Base-by-base conservation (phyloP, 2,113 vertebrate genomes). In the Donacobius atricapilla region DNA sequence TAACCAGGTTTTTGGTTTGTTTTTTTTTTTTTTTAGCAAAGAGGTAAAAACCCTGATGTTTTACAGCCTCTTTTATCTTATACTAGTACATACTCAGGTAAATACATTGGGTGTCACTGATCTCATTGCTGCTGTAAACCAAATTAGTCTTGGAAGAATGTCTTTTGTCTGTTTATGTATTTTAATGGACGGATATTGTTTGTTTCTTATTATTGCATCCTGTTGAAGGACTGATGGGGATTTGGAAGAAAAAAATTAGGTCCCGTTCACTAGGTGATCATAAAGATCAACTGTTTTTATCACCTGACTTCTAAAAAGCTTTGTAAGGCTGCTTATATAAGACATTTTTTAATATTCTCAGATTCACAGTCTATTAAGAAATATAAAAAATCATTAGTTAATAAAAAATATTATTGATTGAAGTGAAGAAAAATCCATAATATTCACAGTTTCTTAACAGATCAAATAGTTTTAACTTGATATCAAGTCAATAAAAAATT, bases 401-500 rank as follows among this genome's bases (percentile, higher is more conserved):
- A 89, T 89, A 42, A 57, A 57, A 84, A 72, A 4, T 39, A 56
- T 42, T 73, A 93, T 33, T 90, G 33, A 73, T 23, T 40, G 2
- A 81, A 87, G 86, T 71, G 7, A 79, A 81, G 42, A 90, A 92
- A 93, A 85, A 84, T 82, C 40, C 13, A 72, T 94, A 71, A 47
- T 80, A 65, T 53, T 78, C 48, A 50, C 13, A 45, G 28, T 39
- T 87, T 79, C 22, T 69, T 85, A 69, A 79, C 40, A 82, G 42
- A 93, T 79, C 45, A 86, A 86, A 71, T 92, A 60, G 8, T 50
- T 95, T 95, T 76, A 88, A 64, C 37, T 88, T 92, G 73, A 69
- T 88, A 88, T 23, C 15, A 95, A 89, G 40, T 95, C 73, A 82
- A 89, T 95, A 87, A 78, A 78, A 87, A 95, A 60, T 73, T 63